Evolutionary conservation across 2,888 invertebrate species (phyloP), one percentile per base, ranked within the genome.

Genomic region (Ypsolopha sequella): DNA sequence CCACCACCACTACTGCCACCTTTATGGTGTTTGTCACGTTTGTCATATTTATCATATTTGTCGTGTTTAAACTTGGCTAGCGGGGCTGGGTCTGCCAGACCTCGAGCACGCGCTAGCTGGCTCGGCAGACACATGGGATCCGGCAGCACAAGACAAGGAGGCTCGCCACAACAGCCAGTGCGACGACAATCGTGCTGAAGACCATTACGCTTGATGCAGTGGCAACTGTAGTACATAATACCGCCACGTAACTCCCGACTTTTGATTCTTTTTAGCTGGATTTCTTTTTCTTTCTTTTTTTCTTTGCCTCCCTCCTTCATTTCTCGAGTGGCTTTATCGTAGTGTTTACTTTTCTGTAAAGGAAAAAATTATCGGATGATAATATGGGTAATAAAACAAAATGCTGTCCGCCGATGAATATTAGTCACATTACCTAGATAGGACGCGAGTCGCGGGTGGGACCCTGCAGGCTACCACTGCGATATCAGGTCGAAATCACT

Each of bases 131-230:
- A 90, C 41, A 80, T 54, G 1, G 89, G 87, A 61, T 89, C 88
- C 0, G 89, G 89, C 58, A 87, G 67, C 14, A 76, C 74, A 46
- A 88, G 62, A 59, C 90, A 90, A 6, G 82, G 59, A 0, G 88
- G 88, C 54, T 87, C 78, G 7, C 88, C 88, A 50, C 85, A 82
- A 58, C 89, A 88, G 36, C 84, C 87, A 1, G 82, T 82, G 36
- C 89, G 79, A 36, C 87, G 85, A 63, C 89, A 89, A 54, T 88
- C 85, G 60, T 89, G 89, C 63, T 90, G 89, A 36, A 90, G 75
- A 24, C 90, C 90, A 59, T 90, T 89, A 52, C 89, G 85, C 58
- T 88, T 88, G 54, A 88, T 84, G 64, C 90, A 90, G 61, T 88
- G 87, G 62, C 89, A 89, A 58, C 89, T 88, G 53, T 85, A 84